These are phyloP conservation scores for Sardina pilchardus DNA, from an alignment of 2,113 vertebrate genomes.

Conservation along the genomic window DNA sequence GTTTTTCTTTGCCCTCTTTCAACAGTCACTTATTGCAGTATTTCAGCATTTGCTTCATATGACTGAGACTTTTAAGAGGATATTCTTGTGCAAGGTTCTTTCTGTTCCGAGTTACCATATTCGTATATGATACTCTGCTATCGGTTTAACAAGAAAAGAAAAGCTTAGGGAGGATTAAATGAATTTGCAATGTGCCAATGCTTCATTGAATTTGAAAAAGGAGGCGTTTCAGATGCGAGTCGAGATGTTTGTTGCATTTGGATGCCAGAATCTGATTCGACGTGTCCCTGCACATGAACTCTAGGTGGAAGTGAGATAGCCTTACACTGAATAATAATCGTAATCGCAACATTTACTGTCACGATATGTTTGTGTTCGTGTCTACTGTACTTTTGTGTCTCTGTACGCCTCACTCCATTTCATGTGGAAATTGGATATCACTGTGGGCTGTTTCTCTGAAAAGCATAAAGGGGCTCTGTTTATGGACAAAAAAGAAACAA, in stretches of 20 bases:
- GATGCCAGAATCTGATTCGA: not conserved
- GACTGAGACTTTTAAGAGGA: not conserved
- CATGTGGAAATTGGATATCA: not conserved
- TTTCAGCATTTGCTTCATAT: not conserved
- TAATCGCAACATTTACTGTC: not conserved
- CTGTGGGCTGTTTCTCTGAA: too few relatives aligned
- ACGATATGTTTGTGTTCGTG: not conserved
- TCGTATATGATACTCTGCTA: not conserved
- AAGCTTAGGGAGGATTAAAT: not conserved
- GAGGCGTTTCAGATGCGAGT: not conserved
- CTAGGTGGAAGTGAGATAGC: not conserved
- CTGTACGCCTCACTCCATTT: not conserved
- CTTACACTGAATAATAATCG: not conserved
- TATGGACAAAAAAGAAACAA: not conserved
- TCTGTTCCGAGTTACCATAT: not conserved
- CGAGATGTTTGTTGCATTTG: not conserved
- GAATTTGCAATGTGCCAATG: not conserved
- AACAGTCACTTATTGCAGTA: not conserved
- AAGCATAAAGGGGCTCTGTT: not conserved
- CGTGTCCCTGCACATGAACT: not conserved
- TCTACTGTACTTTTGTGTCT: not conserved
- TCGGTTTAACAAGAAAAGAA: not conserved
- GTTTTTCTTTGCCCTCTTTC: not conserved
- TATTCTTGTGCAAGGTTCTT: not conserved
- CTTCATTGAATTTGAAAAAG: constrained; percentile 7